Base-by-base conservation (phyloP, 2,797 vertebrate genomes). In the Cirrhinus mrigala region DNA sequence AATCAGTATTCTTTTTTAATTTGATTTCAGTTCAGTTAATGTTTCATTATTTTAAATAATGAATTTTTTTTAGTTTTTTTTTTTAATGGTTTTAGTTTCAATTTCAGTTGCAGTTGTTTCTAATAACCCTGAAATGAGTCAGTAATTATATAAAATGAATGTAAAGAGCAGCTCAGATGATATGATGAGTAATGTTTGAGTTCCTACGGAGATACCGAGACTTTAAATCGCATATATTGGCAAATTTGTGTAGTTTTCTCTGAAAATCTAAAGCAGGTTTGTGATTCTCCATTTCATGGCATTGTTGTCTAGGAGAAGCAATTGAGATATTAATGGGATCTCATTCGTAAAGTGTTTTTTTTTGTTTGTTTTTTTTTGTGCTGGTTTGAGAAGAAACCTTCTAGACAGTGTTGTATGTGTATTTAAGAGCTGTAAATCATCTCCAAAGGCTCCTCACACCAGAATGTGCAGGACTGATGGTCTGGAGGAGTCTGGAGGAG, bases 391-490 rank as follows among this genome's bases (percentile, higher is more conserved):
- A 15, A 18, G 64, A 24, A 62, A 62, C n/a, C 2, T 27, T 27
- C n/a, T 62, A 1, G 58, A 62, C n/a, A 11, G n/a, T 29, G 12
- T 2, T 48, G 46, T n/a, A n/a, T 48, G 50, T 20, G 18, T 20
- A 18, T 33, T 33, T 33, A 33, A 33, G 33, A 3, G 33, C 46
- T 81, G 70, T 78, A 83, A 77, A 85, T 69, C 83, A 27, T 33
- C 33, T 33, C 33, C 33, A 33, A 33, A 33, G 33, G 40, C 64
- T 58, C 81, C 73, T 80, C 75, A 79, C 81, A 75, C 66, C 68
- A 66, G 62, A 22, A 58, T 50, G 71, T n/a, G 6, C 64, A 58
- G 85, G 46, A 69, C 87, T 84, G 81, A 84, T 60, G 88, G 75
- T 71, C 24, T 69, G 33, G 16, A 48, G 60, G 37, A 60, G 75